Base-by-base conservation (phyloP, 2,113 vertebrate genomes). In the Monarcha castaneiventris region DNA sequence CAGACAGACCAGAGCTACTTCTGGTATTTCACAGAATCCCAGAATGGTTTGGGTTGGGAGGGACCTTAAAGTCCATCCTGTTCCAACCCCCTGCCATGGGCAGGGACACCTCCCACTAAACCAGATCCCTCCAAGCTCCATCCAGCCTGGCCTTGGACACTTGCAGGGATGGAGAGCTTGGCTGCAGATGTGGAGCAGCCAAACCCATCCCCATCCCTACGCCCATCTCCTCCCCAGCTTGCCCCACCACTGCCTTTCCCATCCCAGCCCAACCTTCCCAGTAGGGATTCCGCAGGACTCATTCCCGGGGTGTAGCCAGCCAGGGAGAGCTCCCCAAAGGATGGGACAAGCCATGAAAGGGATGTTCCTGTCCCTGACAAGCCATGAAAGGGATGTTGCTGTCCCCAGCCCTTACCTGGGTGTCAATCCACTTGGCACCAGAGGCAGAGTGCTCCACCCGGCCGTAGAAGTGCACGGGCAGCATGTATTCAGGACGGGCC, bases 401-500 rank as follows among this genome's bases (percentile, higher is more conserved):
- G 62, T 2, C 25, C 52, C 64, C 52, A 46, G 21, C 22, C 35
- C 39, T 0, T 92, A 99, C 99, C 99, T 99, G 99, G 22, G 99
- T 99, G 87, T 99, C 98, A 0, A 99, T 92, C 99, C 99, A 99
- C 95, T 98, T 99, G 80, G 97, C 59, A 0, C 98, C 99, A 0
- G 97, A 69, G 37, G 89, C 95, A 0, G 98, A 96, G 76, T 98
- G 97, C 73, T 99, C 98, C 15, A 99, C 98, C 6, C 91, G 97
- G 22, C 99, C 99, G 1, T 99, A 99, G 97, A 99, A 99, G 96
- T 99, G 99, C 59, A 99, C 99, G 0, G 99, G 99, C 80, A 99
- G 92, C 99, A 99, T 99, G 98, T 98, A 99, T 92, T 99, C 99
- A 0, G 99, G 99, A 2, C 99, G 99, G 11, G 99, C 98, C 77